Base-by-base conservation (phyloP, 2,113 vertebrate genomes). In the Globicephala melas region DNA sequence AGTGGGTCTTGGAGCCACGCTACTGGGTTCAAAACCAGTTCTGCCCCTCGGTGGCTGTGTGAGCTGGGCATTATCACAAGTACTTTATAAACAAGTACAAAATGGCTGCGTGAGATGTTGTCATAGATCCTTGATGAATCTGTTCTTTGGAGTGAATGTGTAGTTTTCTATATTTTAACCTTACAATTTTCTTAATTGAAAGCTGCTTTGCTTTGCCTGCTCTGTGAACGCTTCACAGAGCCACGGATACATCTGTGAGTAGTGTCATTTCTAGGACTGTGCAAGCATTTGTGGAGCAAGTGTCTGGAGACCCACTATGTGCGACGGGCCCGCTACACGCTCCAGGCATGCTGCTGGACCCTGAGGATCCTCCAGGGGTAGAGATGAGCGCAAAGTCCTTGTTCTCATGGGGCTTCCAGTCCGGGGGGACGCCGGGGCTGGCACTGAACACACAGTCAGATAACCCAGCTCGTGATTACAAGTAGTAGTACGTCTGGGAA, bases 301-400 rank as follows among this genome's bases (percentile, higher is more conserved):
- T 82, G 13, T 55, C 67, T 89, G 28, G 53, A 14, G 41, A 11
- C 47, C 36, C 10, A 36, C 21, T n/a, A 0, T 11, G 28, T 28
- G 28, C 28, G 12, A 13, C 5, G 1, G 91, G n/a, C 8, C 10
- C 4, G 21, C 38, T 25, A 1, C 1, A 0, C 20, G 47, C 25
- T 15, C 23, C 21, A 6, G 93, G 36, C 7, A 8, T 8, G 4
- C 28, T 55, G 36, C 9, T 18, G 70, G 31, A 6, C 23, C 84
- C 53, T 13, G 53, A 44, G n/a, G 58, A 23, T 28, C 41, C 31
- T 28, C 41, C 31, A 15, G 47, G 14, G 20, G 14, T n/a, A 41
- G 60, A 11, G 18, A 76, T 15, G 2, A 77, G 10, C 21, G 18
- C 11, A 3, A 25, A 41, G 41, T 9, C 25, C 6, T 68, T 50